Percentiles rank a stretch among this genome's conserved stretches.
These are phyloP conservation scores for Darwinula stevensoni DNA, from an alignment of 2,888 invertebrate species.

Conservation along the genomic window DNA sequence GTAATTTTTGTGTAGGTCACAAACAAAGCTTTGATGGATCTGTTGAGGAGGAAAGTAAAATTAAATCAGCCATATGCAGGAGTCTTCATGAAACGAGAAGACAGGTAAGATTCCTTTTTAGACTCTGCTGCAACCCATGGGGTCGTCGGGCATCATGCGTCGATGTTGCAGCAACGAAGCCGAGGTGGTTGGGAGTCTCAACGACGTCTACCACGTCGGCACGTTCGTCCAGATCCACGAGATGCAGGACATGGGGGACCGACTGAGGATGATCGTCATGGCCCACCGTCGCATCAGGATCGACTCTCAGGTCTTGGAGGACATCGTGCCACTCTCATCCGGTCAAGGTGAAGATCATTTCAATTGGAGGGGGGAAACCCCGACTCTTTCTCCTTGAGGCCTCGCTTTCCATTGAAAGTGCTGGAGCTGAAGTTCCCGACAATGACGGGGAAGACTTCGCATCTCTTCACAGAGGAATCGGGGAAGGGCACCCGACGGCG, in stretches of 20 bases:
- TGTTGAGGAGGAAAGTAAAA: conserved; percentile 72
- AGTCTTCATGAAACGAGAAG: conserved; percentile 72
- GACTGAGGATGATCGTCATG: conserved; percentile 67
- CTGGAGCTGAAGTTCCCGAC: background rate
- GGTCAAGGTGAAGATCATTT: conserved; percentile 3
- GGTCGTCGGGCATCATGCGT: background rate
- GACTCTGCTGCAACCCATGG: background rate
- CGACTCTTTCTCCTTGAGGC: too few species aligned
- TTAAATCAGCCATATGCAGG: conserved; percentile 91
- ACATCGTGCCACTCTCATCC: conserved; percentile 14
- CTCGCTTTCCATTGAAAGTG: too few species aligned
- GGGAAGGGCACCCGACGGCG: background rate
- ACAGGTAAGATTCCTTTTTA: conserved; percentile 27
- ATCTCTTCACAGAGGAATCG: background rate
- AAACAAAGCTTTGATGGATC: conserved; percentile 54
- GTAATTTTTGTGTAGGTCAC: conserved; percentile 28
- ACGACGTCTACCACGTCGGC: conserved; percentile 65
- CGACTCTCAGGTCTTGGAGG: conserved; percentile 44
- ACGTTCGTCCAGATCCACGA: conserved; percentile 96
- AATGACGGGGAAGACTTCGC: too few species aligned
- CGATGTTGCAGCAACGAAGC: conserved; percentile 31
- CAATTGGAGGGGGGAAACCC: too few species aligned
- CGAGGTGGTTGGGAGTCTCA: conserved; percentile 49
- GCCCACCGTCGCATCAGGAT: conserved; percentile 67
- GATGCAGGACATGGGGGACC: conserved; percentile 76